Evolutionary conservation across 2,888 invertebrate genomes (phyloP).

Genomic region (Philaethria dido): DNA sequence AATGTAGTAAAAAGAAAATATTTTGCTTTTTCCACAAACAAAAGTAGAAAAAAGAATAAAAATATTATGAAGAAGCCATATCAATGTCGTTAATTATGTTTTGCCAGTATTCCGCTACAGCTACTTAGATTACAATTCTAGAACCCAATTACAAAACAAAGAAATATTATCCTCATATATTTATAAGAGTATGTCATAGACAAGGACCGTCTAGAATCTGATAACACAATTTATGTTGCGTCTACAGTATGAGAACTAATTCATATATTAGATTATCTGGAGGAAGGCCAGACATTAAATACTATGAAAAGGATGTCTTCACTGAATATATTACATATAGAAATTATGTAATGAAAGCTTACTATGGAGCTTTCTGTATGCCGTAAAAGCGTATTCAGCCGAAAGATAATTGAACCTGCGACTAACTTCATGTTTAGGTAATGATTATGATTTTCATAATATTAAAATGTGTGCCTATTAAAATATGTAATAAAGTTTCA

Average conservation of each 20-base stretch:
- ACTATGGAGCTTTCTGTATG: neutral
- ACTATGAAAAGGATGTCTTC: neutral
- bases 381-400: too few relatives aligned
- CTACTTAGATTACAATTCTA: neutral
- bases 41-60: too few relatives aligned
- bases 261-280: slow-evolving; percentile 15
- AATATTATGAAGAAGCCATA: neutral
- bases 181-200: neutral
- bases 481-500: too few relatives aligned
- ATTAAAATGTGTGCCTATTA: too few relatives aligned
- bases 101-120: neutral
- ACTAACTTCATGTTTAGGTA: too few relatives aligned
- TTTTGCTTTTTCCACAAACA: too few relatives aligned
- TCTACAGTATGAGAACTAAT: slow-evolving; percentile 6
- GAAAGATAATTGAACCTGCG: too few relatives aligned
- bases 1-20: too few relatives aligned
- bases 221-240: slow-evolving; percentile 14
- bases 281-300: slow-evolving; percentile 11
- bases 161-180: neutral
- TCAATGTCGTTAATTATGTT: neutral
- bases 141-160: neutral
- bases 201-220: neutral
- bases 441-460: too few relatives aligned
- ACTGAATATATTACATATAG: neutral
- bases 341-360: neutral